Base-by-base conservation (phyloP, 2,888 invertebrate genomes). In the Muschampia plurimacula region DNA sequence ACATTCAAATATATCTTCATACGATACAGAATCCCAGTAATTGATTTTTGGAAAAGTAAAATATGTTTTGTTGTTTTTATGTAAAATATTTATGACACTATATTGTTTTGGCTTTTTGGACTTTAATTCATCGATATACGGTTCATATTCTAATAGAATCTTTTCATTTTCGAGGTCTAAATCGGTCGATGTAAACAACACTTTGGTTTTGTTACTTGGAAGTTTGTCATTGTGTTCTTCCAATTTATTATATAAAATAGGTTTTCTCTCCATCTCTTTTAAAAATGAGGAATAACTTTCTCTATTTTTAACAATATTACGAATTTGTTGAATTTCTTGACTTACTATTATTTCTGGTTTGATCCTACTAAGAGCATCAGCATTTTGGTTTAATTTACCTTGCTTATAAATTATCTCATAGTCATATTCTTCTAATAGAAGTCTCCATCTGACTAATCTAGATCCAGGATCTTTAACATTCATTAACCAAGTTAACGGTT, bases 1-100 rank as follows among this genome's bases (percentile, higher is more conserved):
- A n/a, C 52, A 52, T 64, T 77, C 62, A 73, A 79, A 80, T 65
- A 79, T 62, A 74, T 80, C 74, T 75, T 77, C 72, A 73, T 81
- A 79, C 9, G 70, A 67, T 28, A 76, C 72, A 67, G 75, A 78
- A 64, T 80, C 78, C 76, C 74, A 52, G 10, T 52, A 52, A n/a
- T 52, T 52, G 8, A 15, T 13, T 52, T 5, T 52, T n/a, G 52
- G 52, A n/a, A 52, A 52, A 7, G n/a, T 15, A 52, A 52, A 52
- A 52, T 52, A 52, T 4, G 9, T n/a, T 49, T 49, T 49, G 5
- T 6, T 49, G 5, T 13, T 10, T 1, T 49, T 12, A 49, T 49
- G 4, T 13, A 9, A 4, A 9, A 49, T n/a, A n/a, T 10, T n/a
- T 49, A 49, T 9, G 5, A 49, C 49, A 13, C 9, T 10, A 6